Evolutionary conservation across 2,888 invertebrate species (phyloP), one percentile per base, ranked within the genome.

Genomic region (Agelastica alni): DNA sequence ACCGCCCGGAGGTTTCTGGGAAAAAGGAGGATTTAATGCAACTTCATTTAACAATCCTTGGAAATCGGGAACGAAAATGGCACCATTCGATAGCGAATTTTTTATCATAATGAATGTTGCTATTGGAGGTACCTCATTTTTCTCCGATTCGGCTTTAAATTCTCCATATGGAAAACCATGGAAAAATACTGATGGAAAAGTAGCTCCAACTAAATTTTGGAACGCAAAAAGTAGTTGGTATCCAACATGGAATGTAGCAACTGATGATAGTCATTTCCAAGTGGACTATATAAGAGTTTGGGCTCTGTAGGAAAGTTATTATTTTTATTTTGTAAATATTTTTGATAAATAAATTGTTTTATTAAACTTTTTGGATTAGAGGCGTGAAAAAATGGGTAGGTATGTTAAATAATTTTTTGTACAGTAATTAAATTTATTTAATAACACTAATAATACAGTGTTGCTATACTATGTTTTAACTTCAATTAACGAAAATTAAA

Each of bases 31-130:
- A 1, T 84, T 86, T 63, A 75, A 72, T 52, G 70, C 74, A 1
- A 78, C 74, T 64, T 77, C 76, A 43, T 67, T 80, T 9, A 70
- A 75, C 7, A 85, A 85, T 69, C 83, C 83, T 4, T 85, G 85
- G 85, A 74, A 77, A 43, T 76, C 71, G 57, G 48, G 32, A 22
- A 42, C 61, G 0, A 81, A 79, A 66, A 84, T 85, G 84, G 85
- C 86, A n/a, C 87, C 87, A 2, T 87, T 87, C 63, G 86, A 87
- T 69, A 80, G 85, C 69, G 82, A 84, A 80, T 85, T 84, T 73
- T 83, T 83, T 73, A 64, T 88, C 26, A 79, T 87, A 43, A 76
- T 88, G 58, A 87, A 70, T 53, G 52, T 70, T 18, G 70, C 69
- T 12, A 61, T 67, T 6, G 88, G 88, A 13, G 88, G 88, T 16